Conservation (phyloP, 1,140 invertebrate species). For the Hyposmocoma kahamanoa region DNA sequence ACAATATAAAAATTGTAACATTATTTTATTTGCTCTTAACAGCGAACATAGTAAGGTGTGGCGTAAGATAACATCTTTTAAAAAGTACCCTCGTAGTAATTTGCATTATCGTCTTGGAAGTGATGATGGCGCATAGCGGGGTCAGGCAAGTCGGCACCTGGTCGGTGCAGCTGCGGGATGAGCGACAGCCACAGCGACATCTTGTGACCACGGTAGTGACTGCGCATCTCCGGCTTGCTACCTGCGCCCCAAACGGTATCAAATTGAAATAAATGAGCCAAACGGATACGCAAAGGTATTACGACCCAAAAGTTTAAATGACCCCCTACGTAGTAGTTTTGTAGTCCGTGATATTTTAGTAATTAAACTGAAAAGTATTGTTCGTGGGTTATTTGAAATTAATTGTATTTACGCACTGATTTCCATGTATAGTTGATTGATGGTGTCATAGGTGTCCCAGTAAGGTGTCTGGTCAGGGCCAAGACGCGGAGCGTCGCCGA, state of each 20-base stretch:
- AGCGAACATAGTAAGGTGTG: not conserved
- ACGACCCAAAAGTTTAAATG: slow-evolving; percentile 28
- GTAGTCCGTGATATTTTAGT: not conserved
- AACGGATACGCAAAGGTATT: slow-evolving; percentile 8
- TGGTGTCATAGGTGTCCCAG: slow-evolving; percentile 92
- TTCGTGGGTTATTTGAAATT: no score
- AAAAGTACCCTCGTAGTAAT: slow-evolving; percentile 62
- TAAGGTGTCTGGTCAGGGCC: slow-evolving; percentile 74
- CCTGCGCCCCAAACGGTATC: slow-evolving; percentile 64
- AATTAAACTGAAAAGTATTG: no score
- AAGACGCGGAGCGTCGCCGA: slow-evolving; percentile 40
- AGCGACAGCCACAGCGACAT: slow-evolving; percentile 94
- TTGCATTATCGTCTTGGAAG: slow-evolving; percentile 77
- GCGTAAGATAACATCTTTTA: not conserved
- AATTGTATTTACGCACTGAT: slow-evolving; percentile 82
- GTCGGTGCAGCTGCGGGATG: slow-evolving; percentile 89
- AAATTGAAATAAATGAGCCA: slow-evolving; percentile 10
- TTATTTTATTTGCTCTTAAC: not conserved
- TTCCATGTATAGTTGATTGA: slow-evolving; percentile 91
- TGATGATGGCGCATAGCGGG: slow-evolving; percentile 86
- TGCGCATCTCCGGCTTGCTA: slow-evolving; percentile 83
- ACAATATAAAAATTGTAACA: slow-evolving; percentile 11
- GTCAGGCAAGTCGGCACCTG: slow-evolving; percentile 76
- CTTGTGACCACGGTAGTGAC: slow-evolving; percentile 92
- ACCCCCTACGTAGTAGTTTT: slow-evolving; percentile 7